phyloP scores from a whole-genome alignment of 1,140 invertebrate genomes.

The Bombus consobrinus region DNA sequence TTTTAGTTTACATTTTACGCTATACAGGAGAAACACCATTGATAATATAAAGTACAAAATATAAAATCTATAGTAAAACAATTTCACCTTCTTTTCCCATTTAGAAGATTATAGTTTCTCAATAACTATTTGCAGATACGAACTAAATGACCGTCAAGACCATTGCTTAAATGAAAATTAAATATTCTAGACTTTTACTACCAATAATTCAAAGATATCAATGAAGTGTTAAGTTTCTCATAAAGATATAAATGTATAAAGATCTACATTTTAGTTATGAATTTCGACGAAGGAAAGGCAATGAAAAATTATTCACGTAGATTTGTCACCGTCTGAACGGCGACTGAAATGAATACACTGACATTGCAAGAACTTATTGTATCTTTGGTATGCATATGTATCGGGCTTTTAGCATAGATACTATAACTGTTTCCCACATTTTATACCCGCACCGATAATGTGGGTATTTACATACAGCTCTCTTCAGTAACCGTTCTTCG shows the following conservation, averaged over 20 bases:
- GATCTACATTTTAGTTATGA: background rate
- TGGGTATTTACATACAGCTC: constrained; percentile 31
- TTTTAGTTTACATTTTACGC: background rate
- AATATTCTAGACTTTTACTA: background rate
- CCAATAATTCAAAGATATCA: background rate
- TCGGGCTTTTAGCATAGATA: constrained; percentile 43
- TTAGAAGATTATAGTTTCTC: background rate
- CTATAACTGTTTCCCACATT: constrained; percentile 46
- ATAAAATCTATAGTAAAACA: background rate
- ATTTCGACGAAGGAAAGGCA: background rate
- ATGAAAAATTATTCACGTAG: background rate
- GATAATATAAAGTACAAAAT: background rate
- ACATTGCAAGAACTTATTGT: constrained; percentile 45
- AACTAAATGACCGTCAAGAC: no score
- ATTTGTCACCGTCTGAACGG: background rate
- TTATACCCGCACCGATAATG: constrained; percentile 36
- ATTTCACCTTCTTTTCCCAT: background rate
- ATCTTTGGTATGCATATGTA: constrained; percentile 36
- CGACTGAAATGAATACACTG: constrained; percentile 28
- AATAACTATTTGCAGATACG: no score
- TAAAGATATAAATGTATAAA: background rate
- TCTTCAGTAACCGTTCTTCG: background rate
- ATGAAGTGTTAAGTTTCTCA: background rate
- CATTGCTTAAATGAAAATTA: background rate
- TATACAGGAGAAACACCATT: background rate